phyloP scores from a whole-genome alignment of 1,140 invertebrate species.

The Sipha flava region DNA sequence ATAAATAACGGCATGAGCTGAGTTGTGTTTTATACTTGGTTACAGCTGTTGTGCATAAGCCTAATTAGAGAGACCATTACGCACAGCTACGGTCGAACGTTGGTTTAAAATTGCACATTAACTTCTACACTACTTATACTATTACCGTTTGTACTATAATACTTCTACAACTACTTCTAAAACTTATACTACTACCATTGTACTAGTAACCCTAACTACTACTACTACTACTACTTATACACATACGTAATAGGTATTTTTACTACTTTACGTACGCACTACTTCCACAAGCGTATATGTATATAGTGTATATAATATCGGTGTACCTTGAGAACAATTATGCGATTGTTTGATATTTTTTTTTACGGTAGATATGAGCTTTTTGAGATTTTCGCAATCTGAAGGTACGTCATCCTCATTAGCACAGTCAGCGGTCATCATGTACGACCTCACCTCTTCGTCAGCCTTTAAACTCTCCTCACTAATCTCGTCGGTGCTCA shows the following conservation, averaged over 20 bases:
- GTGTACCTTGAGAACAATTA: slow-evolving; percentile 16
- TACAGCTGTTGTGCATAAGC: too few species aligned
- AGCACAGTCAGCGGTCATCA: slow-evolving; percentile 35
- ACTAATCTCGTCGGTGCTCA: slow-evolving; percentile 35
- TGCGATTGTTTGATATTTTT: background rate
- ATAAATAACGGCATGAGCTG: background rate
- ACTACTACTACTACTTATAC: too few species aligned
- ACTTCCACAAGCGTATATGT: too few species aligned
- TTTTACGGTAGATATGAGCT: slow-evolving; percentile 10
- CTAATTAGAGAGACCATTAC: too few species aligned
- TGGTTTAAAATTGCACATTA: background rate
- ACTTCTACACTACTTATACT: background rate
- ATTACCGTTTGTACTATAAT: too few species aligned
- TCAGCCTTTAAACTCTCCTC: slow-evolving; percentile 39
- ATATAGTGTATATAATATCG: background rate
- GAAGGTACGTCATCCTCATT: slow-evolving; percentile 21
- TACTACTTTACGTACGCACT: background rate
- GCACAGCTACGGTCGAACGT: too few species aligned
- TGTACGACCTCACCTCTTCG: slow-evolving; percentile 38
- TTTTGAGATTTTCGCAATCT: slow-evolving; percentile 1
- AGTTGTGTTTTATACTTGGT: background rate
- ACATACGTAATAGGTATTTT: too few species aligned
- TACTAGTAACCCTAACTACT: too few species aligned
- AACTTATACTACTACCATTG: background rate
- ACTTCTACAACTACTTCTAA: background rate